A percentile compares a stretch with the other conserved stretches of the same genome.
Evolutionary conservation across 1,140 invertebrate genomes (phyloP).

Genomic region (Tetragnatha versicolor): DNA sequence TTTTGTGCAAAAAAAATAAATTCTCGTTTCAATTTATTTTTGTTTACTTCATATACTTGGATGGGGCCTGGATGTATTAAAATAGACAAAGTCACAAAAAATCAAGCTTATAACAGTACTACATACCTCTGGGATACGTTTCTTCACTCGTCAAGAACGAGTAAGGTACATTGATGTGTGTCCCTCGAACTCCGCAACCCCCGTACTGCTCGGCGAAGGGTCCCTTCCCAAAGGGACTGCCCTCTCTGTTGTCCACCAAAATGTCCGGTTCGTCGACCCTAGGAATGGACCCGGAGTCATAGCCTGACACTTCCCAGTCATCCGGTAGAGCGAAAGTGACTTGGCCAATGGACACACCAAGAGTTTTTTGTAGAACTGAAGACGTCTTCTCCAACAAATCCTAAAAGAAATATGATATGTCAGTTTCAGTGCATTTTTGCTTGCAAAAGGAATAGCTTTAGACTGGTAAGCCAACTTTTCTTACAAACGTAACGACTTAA

Average conservation of each 20-base stretch:
- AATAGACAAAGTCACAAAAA: too few relatives aligned
- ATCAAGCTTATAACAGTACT: too few relatives aligned
- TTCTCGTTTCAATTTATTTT: too few relatives aligned
- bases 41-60: too few relatives aligned
- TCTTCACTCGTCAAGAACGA: background rate
- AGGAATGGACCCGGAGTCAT: background rate
- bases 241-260: background rate
- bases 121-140: conserved; percentile 16
- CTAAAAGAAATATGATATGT: background rate
- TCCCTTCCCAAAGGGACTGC: background rate
- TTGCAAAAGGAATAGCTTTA: too few relatives aligned
- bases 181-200: conserved; percentile 9
- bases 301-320: background rate
- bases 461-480: too few relatives aligned
- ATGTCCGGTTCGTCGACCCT: background rate
- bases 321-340: background rate
- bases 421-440: too few relatives aligned
- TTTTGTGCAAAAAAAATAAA: too few relatives aligned
- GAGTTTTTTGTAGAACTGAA: background rate
- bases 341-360: background rate
- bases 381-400: background rate
- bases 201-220: conserved; percentile 10
- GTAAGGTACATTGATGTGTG: background rate
- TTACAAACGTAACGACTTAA: too few relatives aligned
- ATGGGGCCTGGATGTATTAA: too few relatives aligned